Percentiles rank a stretch among this genome's conserved stretches.
These are phyloP conservation scores for Hybognathus amarus DNA, from an alignment of 2,797 vertebrate species.

Conservation along the genomic window DNA sequence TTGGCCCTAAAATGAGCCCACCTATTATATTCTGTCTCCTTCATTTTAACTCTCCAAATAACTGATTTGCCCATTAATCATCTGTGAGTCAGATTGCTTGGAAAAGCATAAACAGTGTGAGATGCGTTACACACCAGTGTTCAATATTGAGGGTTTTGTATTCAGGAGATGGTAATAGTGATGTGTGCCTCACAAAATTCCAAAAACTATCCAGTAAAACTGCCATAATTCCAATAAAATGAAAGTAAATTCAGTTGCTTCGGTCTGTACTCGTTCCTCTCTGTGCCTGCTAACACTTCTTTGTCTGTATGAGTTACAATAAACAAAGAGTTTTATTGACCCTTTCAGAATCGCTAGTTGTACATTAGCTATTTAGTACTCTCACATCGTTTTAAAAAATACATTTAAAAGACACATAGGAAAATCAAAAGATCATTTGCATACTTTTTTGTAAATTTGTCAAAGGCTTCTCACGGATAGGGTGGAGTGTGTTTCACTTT, in stretches of 20 bases:
- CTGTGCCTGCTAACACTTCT: not conserved
- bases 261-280: not conserved
- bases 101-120: not conserved
- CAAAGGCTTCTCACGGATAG: not conserved
- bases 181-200: not conserved
- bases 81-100: not conserved
- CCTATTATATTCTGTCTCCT: not conserved
- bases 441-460: conserved; percentile 18
- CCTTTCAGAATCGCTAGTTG: not conserved
- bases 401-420: conserved; percentile 8
- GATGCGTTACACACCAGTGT: not conserved
- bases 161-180: not conserved
- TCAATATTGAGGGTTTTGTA: not conserved
- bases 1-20: not conserved
- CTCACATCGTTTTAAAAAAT: conserved; percentile 4
- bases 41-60: not conserved
- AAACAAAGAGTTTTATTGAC: conserved; percentile 14
- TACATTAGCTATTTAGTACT: conserved; percentile 5
- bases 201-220: not conserved
- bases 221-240: not conserved
- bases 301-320: not conserved
- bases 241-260: conserved; percentile 2
- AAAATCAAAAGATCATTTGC: conserved; percentile 9
- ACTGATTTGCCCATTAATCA: not conserved
- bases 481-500: not conserved